A percentile compares a stretch with the other conserved stretches of the same genome.
phyloP scores from a whole-genome alignment of 2,888 invertebrate species.

The Pseudanteris insignis region DNA sequence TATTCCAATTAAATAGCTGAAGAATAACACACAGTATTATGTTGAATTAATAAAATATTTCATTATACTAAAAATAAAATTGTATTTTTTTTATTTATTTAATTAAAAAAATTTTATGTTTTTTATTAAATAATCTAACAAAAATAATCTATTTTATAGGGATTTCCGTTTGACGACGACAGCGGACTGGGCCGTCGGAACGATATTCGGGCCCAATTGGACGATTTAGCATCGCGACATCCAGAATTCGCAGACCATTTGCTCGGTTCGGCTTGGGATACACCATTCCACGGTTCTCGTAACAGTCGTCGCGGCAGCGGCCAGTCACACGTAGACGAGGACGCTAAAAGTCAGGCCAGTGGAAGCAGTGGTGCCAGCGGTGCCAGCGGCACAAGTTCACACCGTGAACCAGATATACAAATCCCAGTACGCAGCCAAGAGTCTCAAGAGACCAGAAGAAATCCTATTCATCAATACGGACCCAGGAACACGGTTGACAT shows the following conservation, averaged over 20 bases:
- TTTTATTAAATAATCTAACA: background rate
- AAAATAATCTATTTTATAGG: constrained; percentile 57
- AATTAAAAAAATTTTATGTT: too few species aligned
- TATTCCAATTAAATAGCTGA: too few species aligned
- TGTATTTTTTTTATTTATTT: too few species aligned
- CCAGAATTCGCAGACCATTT: constrained; percentile 80
- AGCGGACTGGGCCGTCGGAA: constrained; percentile 69
- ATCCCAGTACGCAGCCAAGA: constrained; percentile 23
- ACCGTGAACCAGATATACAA: constrained; percentile 54
- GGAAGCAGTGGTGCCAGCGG: constrained; percentile 61
- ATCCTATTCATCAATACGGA: constrained; percentile 73
- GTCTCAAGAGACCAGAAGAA: constrained; percentile 47
- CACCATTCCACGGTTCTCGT: constrained; percentile 54
- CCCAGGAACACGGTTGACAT: constrained; percentile 82
- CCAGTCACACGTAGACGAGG: constrained; percentile 60
- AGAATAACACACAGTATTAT: too few species aligned
- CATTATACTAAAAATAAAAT: too few species aligned
- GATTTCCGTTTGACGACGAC: constrained; percentile 74
- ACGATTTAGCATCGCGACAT: constrained; percentile 77
- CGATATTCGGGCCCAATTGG: constrained; percentile 69
- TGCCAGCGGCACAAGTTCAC: constrained; percentile 58
- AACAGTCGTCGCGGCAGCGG: constrained; percentile 55
- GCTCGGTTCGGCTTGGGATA: constrained; percentile 64
- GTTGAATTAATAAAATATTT: too few species aligned
- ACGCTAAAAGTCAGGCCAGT: constrained; percentile 61